Evolutionary conservation across 2,888 invertebrate genomes (phyloP).

Genomic region (Heliconius aoede): DNA sequence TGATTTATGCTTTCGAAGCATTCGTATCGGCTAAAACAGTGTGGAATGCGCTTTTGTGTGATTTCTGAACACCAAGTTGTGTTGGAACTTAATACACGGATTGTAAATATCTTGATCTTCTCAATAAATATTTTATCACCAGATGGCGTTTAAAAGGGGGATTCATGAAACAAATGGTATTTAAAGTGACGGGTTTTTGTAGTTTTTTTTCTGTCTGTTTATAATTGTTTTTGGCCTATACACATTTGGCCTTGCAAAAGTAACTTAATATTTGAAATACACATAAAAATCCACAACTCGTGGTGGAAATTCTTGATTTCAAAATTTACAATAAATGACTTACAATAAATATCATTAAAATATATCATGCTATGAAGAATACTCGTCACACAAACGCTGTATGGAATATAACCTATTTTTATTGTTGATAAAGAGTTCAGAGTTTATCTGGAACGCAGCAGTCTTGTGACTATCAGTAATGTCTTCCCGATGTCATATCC

Average conservation of each 20-base stretch:
- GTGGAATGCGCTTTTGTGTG: constrained; percentile 36
- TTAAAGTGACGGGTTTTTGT: constrained; percentile 18
- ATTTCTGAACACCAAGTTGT: constrained; percentile 28
- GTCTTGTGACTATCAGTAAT: constrained; percentile 45
- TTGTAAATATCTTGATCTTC: constrained; percentile 4
- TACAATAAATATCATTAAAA: neutral
- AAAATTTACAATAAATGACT: neutral
- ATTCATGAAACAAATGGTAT: constrained; percentile 8
- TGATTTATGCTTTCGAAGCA: constrained; percentile 61
- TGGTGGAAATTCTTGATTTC: no score
- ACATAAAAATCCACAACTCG: no score
- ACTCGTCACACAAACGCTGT: constrained; percentile 11
- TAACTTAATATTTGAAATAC: no score
- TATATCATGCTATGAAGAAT: constrained; percentile 8
- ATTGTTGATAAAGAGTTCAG: constrained; percentile 46
- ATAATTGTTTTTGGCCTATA: neutral
- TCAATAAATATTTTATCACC: constrained; percentile 19
- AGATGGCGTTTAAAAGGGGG: neutral
- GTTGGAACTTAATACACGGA: constrained; percentile 29
- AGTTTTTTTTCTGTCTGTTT: neutral
- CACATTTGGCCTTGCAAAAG: no score
- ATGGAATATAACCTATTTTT: constrained; percentile 52
- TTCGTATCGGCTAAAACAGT: constrained; percentile 43
- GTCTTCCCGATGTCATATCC: constrained; percentile 50
- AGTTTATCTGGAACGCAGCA: constrained; percentile 42